These are phyloP conservation scores for Ammodytes dubius DNA, from an alignment of 2,113 vertebrate genomes.

Conservation along the genomic window DNA sequence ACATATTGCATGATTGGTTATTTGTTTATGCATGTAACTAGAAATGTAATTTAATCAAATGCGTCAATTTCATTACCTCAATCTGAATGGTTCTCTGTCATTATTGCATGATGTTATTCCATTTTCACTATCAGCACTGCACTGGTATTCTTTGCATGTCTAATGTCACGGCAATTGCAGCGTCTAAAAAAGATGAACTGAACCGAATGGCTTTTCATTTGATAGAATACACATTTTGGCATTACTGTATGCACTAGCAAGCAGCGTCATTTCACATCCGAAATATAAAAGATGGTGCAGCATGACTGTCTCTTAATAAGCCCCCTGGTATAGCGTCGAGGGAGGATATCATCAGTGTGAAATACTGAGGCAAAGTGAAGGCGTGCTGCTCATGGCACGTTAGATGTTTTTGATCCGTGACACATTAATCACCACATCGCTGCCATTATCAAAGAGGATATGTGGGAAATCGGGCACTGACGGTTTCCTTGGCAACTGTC, in stretches of 20 bases:
- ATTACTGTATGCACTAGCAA: constrained; percentile 28
- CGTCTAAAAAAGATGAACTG: constrained; percentile 13
- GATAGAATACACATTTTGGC: constrained; percentile 44
- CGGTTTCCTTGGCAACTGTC: constrained; percentile 81
- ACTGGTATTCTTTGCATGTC: neutral
- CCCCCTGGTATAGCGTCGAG: constrained; percentile 40
- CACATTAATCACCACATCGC: constrained; percentile 75
- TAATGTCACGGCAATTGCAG: constrained; percentile 1
- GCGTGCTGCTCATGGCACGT: constrained; percentile 56
- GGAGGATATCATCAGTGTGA: constrained; percentile 68
- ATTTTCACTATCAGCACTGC: neutral
- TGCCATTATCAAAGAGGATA: constrained; percentile 74
- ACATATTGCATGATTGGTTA: neutral
- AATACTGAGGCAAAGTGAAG: constrained; percentile 63
- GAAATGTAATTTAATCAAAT: neutral
- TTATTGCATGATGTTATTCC: neutral
- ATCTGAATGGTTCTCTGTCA: neutral
- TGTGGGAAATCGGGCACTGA: constrained; percentile 53
- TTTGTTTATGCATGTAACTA: neutral
- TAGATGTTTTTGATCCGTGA: constrained; percentile 78
- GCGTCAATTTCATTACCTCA: neutral
- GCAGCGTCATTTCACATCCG: constrained; percentile 41
- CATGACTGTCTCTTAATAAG: constrained; percentile 66
- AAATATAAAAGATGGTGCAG: constrained; percentile 51
- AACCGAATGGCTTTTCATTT: constrained; percentile 34